Evolutionary conservation across 2,113 vertebrate genomes (phyloP).

Genomic region (Spermophilus dauricus): DNA sequence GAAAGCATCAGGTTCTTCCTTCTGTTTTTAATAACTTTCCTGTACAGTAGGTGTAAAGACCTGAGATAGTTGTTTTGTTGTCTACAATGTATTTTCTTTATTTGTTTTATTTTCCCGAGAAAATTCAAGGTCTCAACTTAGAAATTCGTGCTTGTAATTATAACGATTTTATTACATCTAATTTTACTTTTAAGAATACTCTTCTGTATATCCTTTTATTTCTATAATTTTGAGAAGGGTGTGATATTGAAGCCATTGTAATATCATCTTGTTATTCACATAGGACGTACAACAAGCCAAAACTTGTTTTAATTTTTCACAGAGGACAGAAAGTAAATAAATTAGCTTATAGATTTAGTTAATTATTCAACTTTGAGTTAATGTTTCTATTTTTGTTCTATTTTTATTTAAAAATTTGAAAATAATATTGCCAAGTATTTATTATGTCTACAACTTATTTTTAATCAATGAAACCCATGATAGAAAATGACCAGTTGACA

Average conservation of each 20-base stretch:
- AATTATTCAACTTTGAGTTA: neutral
- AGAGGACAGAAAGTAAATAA: neutral
- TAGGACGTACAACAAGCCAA: neutral
- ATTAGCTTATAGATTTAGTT: neutral
- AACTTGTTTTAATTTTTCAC: neutral
- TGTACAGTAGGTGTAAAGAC: neutral
- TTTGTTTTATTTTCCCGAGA: neutral
- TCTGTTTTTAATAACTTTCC: neutral
- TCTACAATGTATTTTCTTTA: neutral
- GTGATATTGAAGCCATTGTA: neutral
- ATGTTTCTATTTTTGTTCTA: slow-evolving; percentile 2
- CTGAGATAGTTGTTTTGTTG: neutral
- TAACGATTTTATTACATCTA: neutral
- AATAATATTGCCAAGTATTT: slow-evolving; percentile 34
- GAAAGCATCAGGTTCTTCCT: neutral
- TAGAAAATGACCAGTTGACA: neutral
- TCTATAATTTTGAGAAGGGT: neutral
- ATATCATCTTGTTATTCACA: neutral
- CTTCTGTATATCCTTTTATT: neutral
- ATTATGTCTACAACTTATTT: neutral
- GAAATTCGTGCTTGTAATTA: neutral
- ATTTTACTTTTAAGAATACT: neutral
- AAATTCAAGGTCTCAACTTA: neutral
- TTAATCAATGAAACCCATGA: neutral
- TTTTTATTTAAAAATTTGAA: slow-evolving; percentile 7